Conservation (phyloP, 2,113 vertebrate species). For the Peromyscus leucopus region DNA sequence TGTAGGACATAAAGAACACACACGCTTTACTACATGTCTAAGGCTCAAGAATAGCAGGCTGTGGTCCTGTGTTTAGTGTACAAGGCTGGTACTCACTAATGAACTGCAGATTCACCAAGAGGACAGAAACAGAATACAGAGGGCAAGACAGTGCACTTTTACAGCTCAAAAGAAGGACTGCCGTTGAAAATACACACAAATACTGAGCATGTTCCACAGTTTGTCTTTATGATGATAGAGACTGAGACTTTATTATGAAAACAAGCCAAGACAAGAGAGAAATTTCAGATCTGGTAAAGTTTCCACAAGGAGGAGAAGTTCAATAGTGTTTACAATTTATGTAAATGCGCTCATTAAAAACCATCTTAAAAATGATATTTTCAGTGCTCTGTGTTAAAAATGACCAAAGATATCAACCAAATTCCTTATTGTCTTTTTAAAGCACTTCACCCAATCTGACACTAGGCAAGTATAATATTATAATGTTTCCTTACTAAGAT, state of each 20-base stretch:
- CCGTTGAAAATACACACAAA: conserved; percentile 48
- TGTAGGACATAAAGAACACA: neutral
- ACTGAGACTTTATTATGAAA: conserved; percentile 71
- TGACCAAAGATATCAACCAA: conserved; percentile 56
- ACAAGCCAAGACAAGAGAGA: conserved; percentile 61
- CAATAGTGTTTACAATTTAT: conserved; percentile 59
- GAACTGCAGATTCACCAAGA: neutral
- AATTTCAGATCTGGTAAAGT: conserved; percentile 56
- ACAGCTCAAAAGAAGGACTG: neutral
- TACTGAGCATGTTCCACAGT: conserved; percentile 40
- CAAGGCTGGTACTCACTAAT: conserved; percentile 41
- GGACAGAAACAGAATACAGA: conserved; percentile 28
- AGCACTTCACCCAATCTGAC: neutral
- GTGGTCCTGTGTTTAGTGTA: neutral
- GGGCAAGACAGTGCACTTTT: conserved; percentile 14
- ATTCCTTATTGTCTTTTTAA: conserved; percentile 19
- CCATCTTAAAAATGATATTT: conserved; percentile 60
- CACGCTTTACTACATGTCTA: neutral
- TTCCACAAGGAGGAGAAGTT: conserved; percentile 46
- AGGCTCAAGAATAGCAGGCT: neutral
- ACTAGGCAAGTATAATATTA: conserved; percentile 21
- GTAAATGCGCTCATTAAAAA: conserved; percentile 49
- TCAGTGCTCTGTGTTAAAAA: conserved; percentile 12
- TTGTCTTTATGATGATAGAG: conserved; percentile 63
- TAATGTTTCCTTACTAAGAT: conserved; percentile 28